Evolutionary conservation across 1,140 invertebrate genomes (phyloP).

Genomic region (Tetranychus urticae): DNA sequence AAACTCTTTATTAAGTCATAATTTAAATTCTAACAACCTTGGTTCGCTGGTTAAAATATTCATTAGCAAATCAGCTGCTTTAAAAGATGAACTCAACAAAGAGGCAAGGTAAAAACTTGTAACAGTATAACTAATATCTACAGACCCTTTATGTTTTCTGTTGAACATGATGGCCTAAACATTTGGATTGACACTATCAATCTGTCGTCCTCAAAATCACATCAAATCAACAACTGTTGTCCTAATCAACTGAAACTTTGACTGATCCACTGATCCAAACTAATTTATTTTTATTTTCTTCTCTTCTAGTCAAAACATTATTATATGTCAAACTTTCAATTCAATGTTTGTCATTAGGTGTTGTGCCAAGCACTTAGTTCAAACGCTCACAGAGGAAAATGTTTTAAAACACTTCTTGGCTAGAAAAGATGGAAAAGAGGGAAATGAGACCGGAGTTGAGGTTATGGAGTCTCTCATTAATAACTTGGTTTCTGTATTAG

Average conservation of each 20-base stretch:
- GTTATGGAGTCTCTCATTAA: slow-evolving; percentile 13
- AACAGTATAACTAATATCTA: neutral
- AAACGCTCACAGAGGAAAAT: slow-evolving; percentile 29
- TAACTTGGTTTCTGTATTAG: slow-evolving; percentile 42
- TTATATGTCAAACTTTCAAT: slow-evolving; percentile 71
- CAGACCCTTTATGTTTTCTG: too few relatives aligned
- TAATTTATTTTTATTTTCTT: neutral
- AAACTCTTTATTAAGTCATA: slow-evolving; percentile 29
- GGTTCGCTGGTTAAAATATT: slow-evolving; percentile 60
- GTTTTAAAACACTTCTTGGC: slow-evolving; percentile 25
- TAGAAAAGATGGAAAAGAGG: neutral
- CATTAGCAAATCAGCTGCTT: slow-evolving; percentile 43
- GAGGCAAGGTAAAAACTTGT: slow-evolving; percentile 1
- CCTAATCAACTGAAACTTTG: too few relatives aligned
- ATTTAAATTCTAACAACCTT: slow-evolving; percentile 61
- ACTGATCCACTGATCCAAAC: too few relatives aligned
- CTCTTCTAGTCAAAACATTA: slow-evolving; percentile 4
- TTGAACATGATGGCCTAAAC: too few relatives aligned
- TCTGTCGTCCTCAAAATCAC: too few relatives aligned
- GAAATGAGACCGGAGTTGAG: slow-evolving; percentile 3
- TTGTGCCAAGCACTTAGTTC: slow-evolving; percentile 63
- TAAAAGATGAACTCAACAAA: slow-evolving; percentile 28
- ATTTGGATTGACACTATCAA: too few relatives aligned
- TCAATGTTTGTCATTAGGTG: slow-evolving; percentile 69
- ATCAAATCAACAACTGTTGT: too few relatives aligned